Evolutionary conservation across 2,797 vertebrate species (phyloP).

Genomic region (Pelodytes ibericus): DNA sequence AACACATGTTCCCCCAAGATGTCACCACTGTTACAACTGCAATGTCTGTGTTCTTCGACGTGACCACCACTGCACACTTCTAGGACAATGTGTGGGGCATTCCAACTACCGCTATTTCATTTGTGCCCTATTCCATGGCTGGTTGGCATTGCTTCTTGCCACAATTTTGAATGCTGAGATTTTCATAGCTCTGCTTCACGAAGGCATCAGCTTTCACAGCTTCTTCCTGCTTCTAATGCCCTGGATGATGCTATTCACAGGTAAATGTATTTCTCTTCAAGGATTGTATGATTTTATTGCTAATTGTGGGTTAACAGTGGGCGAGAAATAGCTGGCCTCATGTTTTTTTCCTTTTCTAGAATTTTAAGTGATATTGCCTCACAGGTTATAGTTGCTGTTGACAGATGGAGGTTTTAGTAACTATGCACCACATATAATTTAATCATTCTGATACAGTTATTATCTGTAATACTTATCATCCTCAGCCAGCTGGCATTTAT

Average conservation of each 20-base stretch:
- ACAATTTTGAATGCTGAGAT: slow-evolving; percentile 86
- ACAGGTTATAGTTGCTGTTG: too few species aligned
- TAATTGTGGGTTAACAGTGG: too few species aligned
- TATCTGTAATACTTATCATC: too few species aligned
- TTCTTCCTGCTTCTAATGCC: slow-evolving; percentile 83
- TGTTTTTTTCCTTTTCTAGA: too few species aligned
- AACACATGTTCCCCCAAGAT: slow-evolving; percentile 86
- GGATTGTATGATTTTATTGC: too few species aligned
- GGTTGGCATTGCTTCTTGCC: slow-evolving; percentile 80
- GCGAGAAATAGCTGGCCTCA: too few species aligned
- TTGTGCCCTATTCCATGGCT: slow-evolving; percentile 82
- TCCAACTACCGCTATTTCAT: slow-evolving; percentile 89
- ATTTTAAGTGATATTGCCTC: too few species aligned
- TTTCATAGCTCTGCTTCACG: slow-evolving; percentile 80
- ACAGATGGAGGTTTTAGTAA: too few species aligned
- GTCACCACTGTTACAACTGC: slow-evolving; percentile 87
- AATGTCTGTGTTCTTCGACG: slow-evolving; percentile 85
- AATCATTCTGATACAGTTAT: too few species aligned
- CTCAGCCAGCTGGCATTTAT: too few species aligned
- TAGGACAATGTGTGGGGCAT: slow-evolving; percentile 87
- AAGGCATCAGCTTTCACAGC: slow-evolving; percentile 82
- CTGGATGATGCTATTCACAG: slow-evolving; percentile 90
- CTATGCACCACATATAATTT: too few species aligned
- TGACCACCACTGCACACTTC: slow-evolving; percentile 90
- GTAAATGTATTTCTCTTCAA: too few species aligned